These are phyloP conservation scores for Hofmannophila pseudospretella DNA, from an alignment of 2,888 invertebrate genomes.

Conservation along the genomic window DNA sequence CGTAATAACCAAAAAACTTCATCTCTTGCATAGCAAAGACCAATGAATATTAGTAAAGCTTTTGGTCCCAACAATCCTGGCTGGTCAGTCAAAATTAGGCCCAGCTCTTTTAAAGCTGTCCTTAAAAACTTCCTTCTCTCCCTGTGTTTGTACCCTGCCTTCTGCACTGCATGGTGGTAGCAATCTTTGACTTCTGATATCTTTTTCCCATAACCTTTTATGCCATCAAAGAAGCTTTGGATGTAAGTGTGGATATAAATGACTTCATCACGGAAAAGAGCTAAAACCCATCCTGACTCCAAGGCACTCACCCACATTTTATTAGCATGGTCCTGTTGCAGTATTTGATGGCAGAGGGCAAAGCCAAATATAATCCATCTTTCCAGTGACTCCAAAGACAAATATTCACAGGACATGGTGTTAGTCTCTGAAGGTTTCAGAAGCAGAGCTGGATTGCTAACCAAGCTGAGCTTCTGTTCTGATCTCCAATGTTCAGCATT, in stretches of 20 bases:
- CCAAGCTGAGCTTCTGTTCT: conserved; percentile 94
- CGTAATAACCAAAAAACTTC: conserved; percentile 98
- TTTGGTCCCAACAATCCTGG: conserved; percentile 98
- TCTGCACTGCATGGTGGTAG: conserved; percentile 92
- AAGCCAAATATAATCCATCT: conserved; percentile 98
- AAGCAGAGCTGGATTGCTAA: conserved; percentile 95
- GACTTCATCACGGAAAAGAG: conserved; percentile 97
- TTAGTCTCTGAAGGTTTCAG: conserved; percentile 96
- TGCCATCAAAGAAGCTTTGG: conserved; percentile 93
- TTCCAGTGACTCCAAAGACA: conserved; percentile 96
- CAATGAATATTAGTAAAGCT: conserved; percentile 97
- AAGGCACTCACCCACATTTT: conserved; percentile 95
- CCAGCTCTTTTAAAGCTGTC: conserved; percentile 95
- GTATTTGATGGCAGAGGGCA: conserved; percentile 91
- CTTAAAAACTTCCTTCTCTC: conserved; percentile 97
- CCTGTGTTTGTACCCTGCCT: conserved; percentile 93
- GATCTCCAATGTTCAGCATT: conserved; percentile 96
- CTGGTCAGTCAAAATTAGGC: conserved; percentile 97
- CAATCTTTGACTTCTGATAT: conserved; percentile 98
- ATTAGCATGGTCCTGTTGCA: conserved; percentile 90
- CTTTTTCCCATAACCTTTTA: conserved; percentile 95
- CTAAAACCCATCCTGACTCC: conserved; percentile 95
- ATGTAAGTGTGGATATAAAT: conserved; percentile 96
- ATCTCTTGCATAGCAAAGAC: conserved; percentile 95
- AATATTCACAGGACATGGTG: conserved; percentile 97